Conservation (phyloP, 2,888 invertebrate species). For the Ypsolopha scabrella region DNA sequence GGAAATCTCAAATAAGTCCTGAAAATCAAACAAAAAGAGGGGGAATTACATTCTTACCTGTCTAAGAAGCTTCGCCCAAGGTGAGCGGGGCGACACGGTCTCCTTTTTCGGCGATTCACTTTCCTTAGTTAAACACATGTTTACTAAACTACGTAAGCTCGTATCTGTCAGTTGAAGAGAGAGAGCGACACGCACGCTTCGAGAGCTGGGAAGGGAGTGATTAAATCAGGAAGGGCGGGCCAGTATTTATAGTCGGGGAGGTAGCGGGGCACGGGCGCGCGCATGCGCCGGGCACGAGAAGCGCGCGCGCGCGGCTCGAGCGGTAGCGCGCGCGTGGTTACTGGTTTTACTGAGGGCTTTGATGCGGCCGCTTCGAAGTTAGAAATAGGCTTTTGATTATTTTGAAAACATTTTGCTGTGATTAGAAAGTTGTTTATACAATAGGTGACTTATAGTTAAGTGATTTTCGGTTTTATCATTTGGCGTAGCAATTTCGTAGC, state of each 20-base stretch:
- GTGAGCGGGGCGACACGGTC: conserved; percentile 59
- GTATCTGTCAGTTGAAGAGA: neutral
- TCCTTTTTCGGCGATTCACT: conserved; percentile 54
- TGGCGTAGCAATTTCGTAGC: too few species aligned
- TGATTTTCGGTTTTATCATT: too few species aligned
- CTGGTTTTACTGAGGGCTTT: conserved; percentile 58
- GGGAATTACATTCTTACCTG: conserved; percentile 51
- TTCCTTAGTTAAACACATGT: conserved; percentile 70
- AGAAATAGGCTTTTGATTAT: neutral
- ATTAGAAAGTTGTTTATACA: conserved; percentile 8
- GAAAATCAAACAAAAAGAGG: neutral
- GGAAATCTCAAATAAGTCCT: neutral
- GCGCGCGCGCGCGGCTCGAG: conserved; percentile 45
- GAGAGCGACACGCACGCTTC: conserved; percentile 45
- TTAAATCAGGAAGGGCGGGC: conserved; percentile 55
- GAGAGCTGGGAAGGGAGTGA: conserved; percentile 55
- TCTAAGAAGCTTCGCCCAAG: conserved; percentile 69
- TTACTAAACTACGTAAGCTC: conserved; percentile 20
- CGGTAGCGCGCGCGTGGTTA: conserved; percentile 55
- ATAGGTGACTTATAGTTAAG: too few species aligned
- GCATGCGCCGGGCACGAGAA: conserved; percentile 35
- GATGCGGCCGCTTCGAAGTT: conserved; percentile 30
- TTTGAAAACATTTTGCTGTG: conserved; percentile 9
- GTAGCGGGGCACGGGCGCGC: conserved; percentile 19
- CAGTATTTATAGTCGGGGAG: conserved; percentile 40